These are phyloP conservation scores for Elysia crispata DNA, from an alignment of 2,888 invertebrate genomes.

Conservation along the genomic window DNA sequence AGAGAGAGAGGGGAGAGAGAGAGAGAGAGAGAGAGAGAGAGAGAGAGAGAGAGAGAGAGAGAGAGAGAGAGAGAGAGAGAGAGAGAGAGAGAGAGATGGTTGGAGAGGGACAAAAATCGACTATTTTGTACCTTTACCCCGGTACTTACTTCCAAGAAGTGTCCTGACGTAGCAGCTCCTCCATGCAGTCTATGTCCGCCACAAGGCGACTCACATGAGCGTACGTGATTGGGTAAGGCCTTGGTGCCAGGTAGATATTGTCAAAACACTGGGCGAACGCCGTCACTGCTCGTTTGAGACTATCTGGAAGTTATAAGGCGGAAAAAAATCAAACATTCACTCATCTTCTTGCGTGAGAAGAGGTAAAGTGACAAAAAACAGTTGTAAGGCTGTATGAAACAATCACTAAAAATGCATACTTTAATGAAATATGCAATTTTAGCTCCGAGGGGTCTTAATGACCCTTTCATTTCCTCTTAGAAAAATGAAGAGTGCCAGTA, in stretches of 20 bases:
- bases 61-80: slow-evolving; percentile 26
- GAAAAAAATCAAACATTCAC: no score
- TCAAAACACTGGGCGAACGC: slow-evolving; percentile 28
- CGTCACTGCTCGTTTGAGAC: slow-evolving; percentile 31
- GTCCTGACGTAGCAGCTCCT: slow-evolving; percentile 17
- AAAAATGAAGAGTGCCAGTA: no score
- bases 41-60: slow-evolving; percentile 25
- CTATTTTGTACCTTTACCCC: no score
- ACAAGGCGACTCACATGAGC: slow-evolving; percentile 38
- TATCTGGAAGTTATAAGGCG: no score
- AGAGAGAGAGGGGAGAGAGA: background rate
- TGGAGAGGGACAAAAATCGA: no score
- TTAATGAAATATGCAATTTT: no score
- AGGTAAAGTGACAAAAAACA: no score
- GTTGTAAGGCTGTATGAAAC: no score
- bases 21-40: background rate
- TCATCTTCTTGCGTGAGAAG: no score
- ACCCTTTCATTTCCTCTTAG: no score
- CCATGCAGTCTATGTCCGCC: slow-evolving; percentile 43
- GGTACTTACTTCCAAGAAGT: slow-evolving; percentile 25
- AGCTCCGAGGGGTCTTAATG: no score
- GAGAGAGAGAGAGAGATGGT: slow-evolving; percentile 7
- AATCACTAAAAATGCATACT: no score
- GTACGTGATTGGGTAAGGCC: slow-evolving; percentile 35
- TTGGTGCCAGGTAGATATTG: slow-evolving; percentile 28